phyloP scores from a whole-genome alignment of 1,140 invertebrate genomes.

The Thaumetopoea pityocampa region DNA sequence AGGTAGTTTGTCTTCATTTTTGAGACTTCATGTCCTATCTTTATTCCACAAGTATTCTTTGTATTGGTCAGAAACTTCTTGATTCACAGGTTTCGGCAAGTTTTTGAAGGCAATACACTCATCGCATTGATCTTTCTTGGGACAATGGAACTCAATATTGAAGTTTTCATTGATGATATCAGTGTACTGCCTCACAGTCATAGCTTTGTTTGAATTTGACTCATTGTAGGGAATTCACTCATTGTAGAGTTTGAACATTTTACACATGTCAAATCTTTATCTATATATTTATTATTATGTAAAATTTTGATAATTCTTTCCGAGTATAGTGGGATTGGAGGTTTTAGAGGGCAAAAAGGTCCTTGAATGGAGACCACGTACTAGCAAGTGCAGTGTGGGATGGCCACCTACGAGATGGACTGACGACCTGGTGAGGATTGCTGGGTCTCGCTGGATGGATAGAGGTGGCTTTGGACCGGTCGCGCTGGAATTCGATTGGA shows the following conservation, averaged over 20 bases:
- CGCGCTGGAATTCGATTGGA: too few relatives aligned
- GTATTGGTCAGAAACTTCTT: too few relatives aligned
- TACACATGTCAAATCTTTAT: too few relatives aligned
- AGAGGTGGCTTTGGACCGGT: too few relatives aligned
- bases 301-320: too few relatives aligned
- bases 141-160: conserved; percentile 14
- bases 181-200: conserved; percentile 13
- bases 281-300: too few relatives aligned
- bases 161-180: conserved; percentile 17
- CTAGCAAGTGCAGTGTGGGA: too few relatives aligned
- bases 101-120: conserved; percentile 17
- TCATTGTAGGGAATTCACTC: conserved; percentile 14
- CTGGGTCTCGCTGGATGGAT: too few relatives aligned
- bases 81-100: conserved; percentile 3
- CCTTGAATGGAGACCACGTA: too few relatives aligned
- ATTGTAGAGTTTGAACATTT: conserved; percentile 18
- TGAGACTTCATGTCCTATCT: conserved; percentile 14
- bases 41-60: too few relatives aligned
- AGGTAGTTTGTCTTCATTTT: conserved; percentile 15
- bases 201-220: background rate
- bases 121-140: conserved; percentile 21
- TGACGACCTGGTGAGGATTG: too few relatives aligned
- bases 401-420: too few relatives aligned
- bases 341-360: conserved; percentile 12
- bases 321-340: conserved; percentile 18